Evolutionary conservation across 92 coral and sea anemone species (phyloP).

Genomic region (Epizoanthus stellaris): DNA sequence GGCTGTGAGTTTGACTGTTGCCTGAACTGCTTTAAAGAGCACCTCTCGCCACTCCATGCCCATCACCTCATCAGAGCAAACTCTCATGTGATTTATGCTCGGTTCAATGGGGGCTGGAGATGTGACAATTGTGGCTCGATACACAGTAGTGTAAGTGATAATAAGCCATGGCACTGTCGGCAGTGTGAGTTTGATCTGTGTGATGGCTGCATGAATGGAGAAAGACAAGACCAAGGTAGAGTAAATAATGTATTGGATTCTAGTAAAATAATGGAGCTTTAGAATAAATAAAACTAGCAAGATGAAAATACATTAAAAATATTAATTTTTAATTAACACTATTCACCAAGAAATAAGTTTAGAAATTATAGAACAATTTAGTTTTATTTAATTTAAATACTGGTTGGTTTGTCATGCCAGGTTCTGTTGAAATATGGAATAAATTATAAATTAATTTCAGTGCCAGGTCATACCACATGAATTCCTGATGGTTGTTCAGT

Average conservation of each 20-base stretch:
- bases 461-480: too few species aligned
- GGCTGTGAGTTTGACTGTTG: constrained; percentile 91
- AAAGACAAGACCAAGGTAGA: constrained; percentile 20
- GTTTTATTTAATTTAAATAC: too few species aligned
- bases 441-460: too few species aligned
- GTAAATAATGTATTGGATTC: neutral
- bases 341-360: too few species aligned
- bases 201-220: constrained; percentile 65
- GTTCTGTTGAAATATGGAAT: too few species aligned
- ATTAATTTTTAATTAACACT: too few species aligned
- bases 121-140: constrained; percentile 86
- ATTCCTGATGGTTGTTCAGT: too few species aligned
- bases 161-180: constrained; percentile 86
- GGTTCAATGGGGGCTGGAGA: constrained; percentile 88
- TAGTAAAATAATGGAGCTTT: too few species aligned
- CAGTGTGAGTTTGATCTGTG: constrained; percentile 90
- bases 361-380: too few species aligned
- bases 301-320: too few species aligned
- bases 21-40: constrained; percentile 69
- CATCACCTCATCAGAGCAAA: constrained; percentile 84
- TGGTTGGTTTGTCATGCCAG: too few species aligned
- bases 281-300: too few species aligned
- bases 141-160: constrained; percentile 58
- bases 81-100: constrained; percentile 70
- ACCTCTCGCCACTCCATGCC: constrained; percentile 62